Percentiles rank a stretch among this genome's conserved stretches.
phyloP scores from a whole-genome alignment of 2,888 invertebrate genomes.

The Habroteleia sp. region DNA sequence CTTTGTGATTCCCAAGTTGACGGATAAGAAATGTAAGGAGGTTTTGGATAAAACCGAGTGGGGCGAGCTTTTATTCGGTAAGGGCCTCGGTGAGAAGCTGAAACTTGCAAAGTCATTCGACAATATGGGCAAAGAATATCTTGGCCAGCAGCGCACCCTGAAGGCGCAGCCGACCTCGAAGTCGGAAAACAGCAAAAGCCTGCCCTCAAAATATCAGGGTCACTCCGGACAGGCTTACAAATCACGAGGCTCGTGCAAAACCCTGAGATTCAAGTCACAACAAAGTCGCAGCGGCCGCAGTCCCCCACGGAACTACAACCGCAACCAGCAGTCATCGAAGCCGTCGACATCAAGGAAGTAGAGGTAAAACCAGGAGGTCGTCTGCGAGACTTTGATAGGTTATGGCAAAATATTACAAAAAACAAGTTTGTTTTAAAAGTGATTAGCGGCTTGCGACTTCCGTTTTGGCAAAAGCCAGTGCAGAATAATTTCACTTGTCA shows the following conservation, averaged over 20 bases:
- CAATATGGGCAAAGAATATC: no score
- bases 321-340: neutral
- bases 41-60: no score
- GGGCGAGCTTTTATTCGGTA: no score
- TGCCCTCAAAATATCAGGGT: constrained; percentile 24
- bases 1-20: no score
- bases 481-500: neutral
- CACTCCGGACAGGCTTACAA: constrained; percentile 18
- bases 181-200: constrained; percentile 31
- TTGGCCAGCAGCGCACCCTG: no score
- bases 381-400: neutral
- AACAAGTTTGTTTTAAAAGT: constrained; percentile 5
- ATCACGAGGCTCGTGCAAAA: constrained; percentile 1
- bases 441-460: constrained; percentile 15
- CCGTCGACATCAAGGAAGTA: no score
- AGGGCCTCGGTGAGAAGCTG: no score
- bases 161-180: no score
- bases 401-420: constrained; percentile 10
- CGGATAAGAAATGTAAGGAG: no score
- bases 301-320: neutral
- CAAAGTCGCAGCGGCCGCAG: neutral
- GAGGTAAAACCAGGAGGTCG: constrained; percentile 17
- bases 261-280: constrained; percentile 7
- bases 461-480: neutral
- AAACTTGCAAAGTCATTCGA: no score